phyloP scores from a whole-genome alignment of 2,888 invertebrate species.

The Cactoblastis cactorum region DNA sequence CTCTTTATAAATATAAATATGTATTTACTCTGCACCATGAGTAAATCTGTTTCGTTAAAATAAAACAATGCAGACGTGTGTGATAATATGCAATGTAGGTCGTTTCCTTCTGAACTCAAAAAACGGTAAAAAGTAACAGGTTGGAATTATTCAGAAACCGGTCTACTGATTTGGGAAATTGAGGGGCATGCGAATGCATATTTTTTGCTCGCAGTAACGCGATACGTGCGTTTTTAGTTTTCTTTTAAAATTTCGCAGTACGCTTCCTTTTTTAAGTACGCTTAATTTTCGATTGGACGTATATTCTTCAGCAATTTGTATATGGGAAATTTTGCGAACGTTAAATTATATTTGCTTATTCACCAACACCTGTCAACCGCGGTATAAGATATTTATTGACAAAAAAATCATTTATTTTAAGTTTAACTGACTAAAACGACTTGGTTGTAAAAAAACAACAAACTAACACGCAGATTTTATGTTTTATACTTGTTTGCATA shows the following conservation, averaged over 20 bases:
- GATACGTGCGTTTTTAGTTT: constrained; percentile 4
- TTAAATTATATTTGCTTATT: not conserved
- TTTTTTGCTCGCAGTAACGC: constrained; percentile 15
- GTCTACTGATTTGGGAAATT: constrained; percentile 55
- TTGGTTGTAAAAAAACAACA: too few species aligned
- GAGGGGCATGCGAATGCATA: constrained; percentile 25
- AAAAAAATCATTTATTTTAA: not conserved
- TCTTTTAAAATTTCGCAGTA: not conserved
- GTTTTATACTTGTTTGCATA: too few species aligned
- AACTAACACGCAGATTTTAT: too few species aligned
- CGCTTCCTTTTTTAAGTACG: not conserved
- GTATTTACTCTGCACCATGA: not conserved
- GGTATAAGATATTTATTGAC: not conserved
- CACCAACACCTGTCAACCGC: not conserved
- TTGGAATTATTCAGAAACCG: constrained; percentile 50
- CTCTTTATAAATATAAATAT: not conserved
- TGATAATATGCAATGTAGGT: constrained; percentile 33
- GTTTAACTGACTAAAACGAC: too few species aligned
- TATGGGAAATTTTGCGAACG: not conserved
- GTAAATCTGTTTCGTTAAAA: not conserved
- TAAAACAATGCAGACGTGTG: constrained; percentile 1
- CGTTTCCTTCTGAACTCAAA: constrained; percentile 34
- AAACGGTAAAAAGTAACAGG: constrained; percentile 71
- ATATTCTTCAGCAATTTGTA: constrained; percentile 15
- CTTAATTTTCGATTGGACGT: not conserved